Evolutionary conservation across 2,113 vertebrate genomes (phyloP).

Genomic region (Rhynchopsitta pachyrhyncha): DNA sequence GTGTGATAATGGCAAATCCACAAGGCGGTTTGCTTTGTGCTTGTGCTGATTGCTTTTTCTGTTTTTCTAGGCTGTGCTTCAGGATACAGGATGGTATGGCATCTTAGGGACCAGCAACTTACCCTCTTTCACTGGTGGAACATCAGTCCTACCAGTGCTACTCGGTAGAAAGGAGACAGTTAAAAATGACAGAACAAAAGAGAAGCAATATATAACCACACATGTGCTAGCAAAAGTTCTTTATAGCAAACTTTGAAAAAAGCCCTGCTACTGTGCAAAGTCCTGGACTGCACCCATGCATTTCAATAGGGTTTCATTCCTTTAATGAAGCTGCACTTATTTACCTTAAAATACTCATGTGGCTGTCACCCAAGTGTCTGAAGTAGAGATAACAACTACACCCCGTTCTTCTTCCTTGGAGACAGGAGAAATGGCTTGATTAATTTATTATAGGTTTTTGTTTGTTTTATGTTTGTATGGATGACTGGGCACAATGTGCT

Average conservation of each 20-base stretch:
- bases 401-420: slow-evolving; percentile 13
- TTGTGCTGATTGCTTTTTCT: not conserved
- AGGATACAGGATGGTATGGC: not conserved
- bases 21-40: not conserved
- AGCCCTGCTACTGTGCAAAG: not conserved
- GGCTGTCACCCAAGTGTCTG: slow-evolving; percentile 30
- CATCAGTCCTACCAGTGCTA: not conserved
- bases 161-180: not conserved
- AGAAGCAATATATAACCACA: not conserved
- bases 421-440: slow-evolving; percentile 19
- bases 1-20: not conserved
- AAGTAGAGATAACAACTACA: slow-evolving; percentile 18
- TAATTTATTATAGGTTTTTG: slow-evolving; percentile 49
- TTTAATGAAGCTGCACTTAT: slow-evolving; percentile 14
- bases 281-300: not conserved
- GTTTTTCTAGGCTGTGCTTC: not conserved
- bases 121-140: not conserved
- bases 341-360: slow-evolving; percentile 4
- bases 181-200: not conserved
- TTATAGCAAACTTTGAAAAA: not conserved
- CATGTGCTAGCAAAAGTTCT: not conserved
- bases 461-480: slow-evolving; percentile 30
- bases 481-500: slow-evolving; percentile 16
- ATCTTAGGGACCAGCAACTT: not conserved
- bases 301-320: not conserved